Evolutionary conservation across 2,113 vertebrate genomes (phyloP).

Genomic region (Paralichthys olivaceus): DNA sequence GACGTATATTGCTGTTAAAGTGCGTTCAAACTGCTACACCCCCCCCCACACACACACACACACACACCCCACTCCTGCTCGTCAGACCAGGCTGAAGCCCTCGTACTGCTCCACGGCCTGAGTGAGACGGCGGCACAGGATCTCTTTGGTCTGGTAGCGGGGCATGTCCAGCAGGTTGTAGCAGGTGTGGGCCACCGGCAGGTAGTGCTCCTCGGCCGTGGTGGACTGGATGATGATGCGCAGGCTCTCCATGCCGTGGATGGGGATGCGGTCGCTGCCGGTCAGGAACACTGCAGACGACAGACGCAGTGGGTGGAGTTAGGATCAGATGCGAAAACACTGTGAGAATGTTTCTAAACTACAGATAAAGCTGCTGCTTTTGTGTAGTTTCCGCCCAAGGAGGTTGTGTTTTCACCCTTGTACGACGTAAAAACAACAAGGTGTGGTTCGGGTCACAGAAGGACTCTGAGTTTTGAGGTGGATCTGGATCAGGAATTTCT

Average conservation of each 20-base stretch:
- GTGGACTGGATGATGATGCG: conserved; percentile 95
- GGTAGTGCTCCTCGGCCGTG: conserved; percentile 88
- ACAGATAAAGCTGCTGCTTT: neutral
- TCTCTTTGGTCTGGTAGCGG: conserved; percentile 94
- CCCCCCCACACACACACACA: neutral
- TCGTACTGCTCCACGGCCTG: conserved; percentile 96
- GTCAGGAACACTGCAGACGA: conserved; percentile 91
- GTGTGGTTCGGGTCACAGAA: no score
- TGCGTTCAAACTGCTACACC: conserved; percentile 38
- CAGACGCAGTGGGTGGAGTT: neutral
- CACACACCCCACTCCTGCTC: neutral
- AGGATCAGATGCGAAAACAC: no score
- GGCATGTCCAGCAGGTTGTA: conserved; percentile 98
- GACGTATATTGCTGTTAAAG: conserved; percentile 67
- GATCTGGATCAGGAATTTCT: no score
- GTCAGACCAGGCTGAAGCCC: conserved; percentile 96
- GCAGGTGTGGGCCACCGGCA: conserved; percentile 97
- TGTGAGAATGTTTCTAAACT: neutral
- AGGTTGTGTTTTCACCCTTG: no score
- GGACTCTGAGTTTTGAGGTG: no score
- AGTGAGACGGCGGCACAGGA: conserved; percentile 86
- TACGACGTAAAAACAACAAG: no score
- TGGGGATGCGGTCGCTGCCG: conserved; percentile 97
- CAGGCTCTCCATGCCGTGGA: conserved; percentile 96
- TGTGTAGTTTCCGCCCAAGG: neutral